Evolutionary conservation across 2,797 vertebrate genomes (phyloP).

Genomic region (Amblyraja radiata): DNA sequence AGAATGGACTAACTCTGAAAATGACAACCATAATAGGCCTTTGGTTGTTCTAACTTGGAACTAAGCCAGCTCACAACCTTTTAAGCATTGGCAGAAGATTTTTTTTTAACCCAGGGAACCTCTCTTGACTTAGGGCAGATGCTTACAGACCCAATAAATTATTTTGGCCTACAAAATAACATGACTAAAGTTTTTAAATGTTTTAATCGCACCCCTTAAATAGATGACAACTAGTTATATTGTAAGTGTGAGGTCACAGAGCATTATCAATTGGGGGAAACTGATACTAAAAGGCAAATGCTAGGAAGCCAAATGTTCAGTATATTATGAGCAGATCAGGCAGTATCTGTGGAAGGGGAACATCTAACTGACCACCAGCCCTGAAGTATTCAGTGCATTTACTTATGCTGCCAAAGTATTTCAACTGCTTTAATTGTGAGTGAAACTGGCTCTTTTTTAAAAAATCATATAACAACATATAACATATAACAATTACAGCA

Average conservation of each 20-base stretch:
- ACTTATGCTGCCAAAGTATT: too few species aligned
- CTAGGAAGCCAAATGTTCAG: too few species aligned
- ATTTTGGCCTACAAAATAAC: neutral
- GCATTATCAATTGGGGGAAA: neutral
- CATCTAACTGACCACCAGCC: too few species aligned
- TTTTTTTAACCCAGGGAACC: neutral
- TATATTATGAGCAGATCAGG: too few species aligned
- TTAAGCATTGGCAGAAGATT: neutral
- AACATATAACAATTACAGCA: too few species aligned
- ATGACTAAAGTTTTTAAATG: too few species aligned
- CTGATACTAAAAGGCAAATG: too few species aligned
- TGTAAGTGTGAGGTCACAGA: neutral
- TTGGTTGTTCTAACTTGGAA: neutral
- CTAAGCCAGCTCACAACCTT: neutral
- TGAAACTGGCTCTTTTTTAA: too few species aligned
- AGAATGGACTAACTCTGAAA: neutral
- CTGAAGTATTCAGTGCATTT: too few species aligned
- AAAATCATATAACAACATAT: too few species aligned
- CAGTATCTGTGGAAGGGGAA: too few species aligned
- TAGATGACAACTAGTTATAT: neutral
- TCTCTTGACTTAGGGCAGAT: neutral
- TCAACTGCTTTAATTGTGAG: too few species aligned
- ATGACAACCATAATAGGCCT: neutral
- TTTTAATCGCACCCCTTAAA: neutral
- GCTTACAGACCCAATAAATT: neutral